Conservation (phyloP, 2,113 vertebrate genomes). For the Xenopus borealis region DNA sequence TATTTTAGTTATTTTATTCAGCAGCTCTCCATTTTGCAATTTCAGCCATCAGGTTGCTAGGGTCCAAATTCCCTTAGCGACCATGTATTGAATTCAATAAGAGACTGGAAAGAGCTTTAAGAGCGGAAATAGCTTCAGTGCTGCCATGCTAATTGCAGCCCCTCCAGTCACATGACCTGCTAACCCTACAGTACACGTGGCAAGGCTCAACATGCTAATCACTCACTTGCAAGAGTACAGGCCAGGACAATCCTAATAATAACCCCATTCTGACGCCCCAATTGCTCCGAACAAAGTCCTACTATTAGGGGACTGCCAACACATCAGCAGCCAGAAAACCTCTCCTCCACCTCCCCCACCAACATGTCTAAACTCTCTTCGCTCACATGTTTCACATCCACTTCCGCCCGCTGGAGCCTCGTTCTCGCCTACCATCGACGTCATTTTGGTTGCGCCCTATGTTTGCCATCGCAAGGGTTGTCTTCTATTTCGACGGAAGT, state of each 20-base stretch:
- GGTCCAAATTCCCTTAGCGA: no score
- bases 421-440: neutral
- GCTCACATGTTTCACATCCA: neutral
- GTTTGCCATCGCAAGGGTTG: neutral
- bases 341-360: neutral
- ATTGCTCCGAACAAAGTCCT: neutral
- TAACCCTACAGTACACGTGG: neutral
- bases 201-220: neutral
- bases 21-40: no score
- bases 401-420: slow-evolving; percentile 20
- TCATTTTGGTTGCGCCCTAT: neutral
- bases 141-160: no score
- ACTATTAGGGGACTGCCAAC: neutral
- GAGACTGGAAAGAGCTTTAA: no score
- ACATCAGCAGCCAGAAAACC: neutral
- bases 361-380: neutral
- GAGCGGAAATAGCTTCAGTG: no score
- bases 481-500: slow-evolving; percentile 63
- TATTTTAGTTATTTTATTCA: no score
- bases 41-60: no score
- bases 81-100: no score
- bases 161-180: no score
- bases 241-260: neutral
- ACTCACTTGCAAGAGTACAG: neutral
- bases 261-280: no score